Conservation (phyloP, 1,140 invertebrate species). For the Neodiprion virginianus region DNA sequence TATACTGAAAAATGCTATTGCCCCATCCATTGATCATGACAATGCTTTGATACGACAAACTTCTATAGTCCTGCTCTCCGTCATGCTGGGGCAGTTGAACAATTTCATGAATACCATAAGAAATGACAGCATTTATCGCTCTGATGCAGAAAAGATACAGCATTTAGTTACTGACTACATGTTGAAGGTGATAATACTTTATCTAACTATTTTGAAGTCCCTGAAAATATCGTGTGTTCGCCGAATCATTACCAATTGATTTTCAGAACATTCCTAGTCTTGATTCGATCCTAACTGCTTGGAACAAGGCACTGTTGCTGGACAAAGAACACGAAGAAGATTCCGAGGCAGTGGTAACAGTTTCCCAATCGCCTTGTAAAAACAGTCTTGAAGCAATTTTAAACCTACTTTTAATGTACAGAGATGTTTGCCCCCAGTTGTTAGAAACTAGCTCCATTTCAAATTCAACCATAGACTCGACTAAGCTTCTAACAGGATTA, state of each 20-base stretch:
- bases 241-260: constrained; percentile 48
- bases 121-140: constrained; percentile 32
- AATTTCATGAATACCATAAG: constrained; percentile 32
- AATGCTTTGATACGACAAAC: constrained; percentile 44
- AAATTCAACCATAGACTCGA: constrained; percentile 39
- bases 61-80: constrained; percentile 39
- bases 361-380: constrained; percentile 36
- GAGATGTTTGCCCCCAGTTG: constrained; percentile 62
- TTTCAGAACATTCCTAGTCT: constrained; percentile 64
- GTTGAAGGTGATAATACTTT: constrained; percentile 37
- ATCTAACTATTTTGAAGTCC: background rate
- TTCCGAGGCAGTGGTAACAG: constrained; percentile 41
- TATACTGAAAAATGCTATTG: constrained; percentile 46
- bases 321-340: constrained; percentile 37
- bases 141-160: constrained; percentile 19
- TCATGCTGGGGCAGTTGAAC: constrained; percentile 45
- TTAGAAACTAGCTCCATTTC: constrained; percentile 48
- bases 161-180: constrained; percentile 39
- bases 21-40: constrained; percentile 40
- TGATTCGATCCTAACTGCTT: constrained; percentile 58
- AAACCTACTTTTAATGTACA: constrained; percentile 65
- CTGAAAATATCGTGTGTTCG: constrained; percentile 33
- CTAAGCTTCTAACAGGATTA: constrained; percentile 43
- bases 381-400: constrained; percentile 61
- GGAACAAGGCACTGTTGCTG: constrained; percentile 53